These are phyloP conservation scores for Yponomeuta cagnagella DNA, from an alignment of 2,888 invertebrate genomes.

Conservation along the genomic window DNA sequence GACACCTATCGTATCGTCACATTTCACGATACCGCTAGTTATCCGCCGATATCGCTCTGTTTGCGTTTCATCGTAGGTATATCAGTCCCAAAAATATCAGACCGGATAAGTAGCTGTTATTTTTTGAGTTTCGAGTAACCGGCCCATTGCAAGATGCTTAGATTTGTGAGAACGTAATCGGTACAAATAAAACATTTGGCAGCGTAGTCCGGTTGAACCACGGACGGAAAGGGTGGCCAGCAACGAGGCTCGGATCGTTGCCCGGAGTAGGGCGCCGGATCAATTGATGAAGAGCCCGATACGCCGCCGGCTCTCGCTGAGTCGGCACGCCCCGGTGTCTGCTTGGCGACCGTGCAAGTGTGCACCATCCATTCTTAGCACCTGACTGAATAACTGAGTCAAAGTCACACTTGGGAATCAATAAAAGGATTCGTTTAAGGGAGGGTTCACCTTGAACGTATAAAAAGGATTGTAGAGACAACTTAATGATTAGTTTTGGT, in stretches of 20 bases:
- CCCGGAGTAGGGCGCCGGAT: conserved; percentile 42
- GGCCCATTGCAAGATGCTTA: too few relatives aligned
- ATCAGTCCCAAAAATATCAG: too few relatives aligned
- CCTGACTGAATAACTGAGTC: neutral
- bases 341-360: conserved; percentile 30
- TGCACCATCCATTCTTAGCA: neutral
- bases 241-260: conserved; percentile 34
- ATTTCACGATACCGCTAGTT: too few relatives aligned
- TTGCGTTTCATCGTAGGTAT: too few relatives aligned
- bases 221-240: conserved; percentile 17
- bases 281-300: conserved; percentile 70
- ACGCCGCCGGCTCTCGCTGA: conserved; percentile 51
- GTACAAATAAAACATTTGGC: too few relatives aligned
- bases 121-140: too few relatives aligned
- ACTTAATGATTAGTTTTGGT: too few relatives aligned
- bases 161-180: too few relatives aligned
- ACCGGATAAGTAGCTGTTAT: too few relatives aligned
- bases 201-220: neutral
- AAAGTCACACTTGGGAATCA: neutral
- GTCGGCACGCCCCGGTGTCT: conserved; percentile 35
- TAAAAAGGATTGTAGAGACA: too few relatives aligned
- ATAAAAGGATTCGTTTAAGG: neutral
- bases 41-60: too few relatives aligned
- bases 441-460: neutral
- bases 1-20: too few relatives aligned